These are phyloP conservation scores for Belgica antarctica DNA, from an alignment of 2,888 invertebrate genomes.

Conservation along the genomic window DNA sequence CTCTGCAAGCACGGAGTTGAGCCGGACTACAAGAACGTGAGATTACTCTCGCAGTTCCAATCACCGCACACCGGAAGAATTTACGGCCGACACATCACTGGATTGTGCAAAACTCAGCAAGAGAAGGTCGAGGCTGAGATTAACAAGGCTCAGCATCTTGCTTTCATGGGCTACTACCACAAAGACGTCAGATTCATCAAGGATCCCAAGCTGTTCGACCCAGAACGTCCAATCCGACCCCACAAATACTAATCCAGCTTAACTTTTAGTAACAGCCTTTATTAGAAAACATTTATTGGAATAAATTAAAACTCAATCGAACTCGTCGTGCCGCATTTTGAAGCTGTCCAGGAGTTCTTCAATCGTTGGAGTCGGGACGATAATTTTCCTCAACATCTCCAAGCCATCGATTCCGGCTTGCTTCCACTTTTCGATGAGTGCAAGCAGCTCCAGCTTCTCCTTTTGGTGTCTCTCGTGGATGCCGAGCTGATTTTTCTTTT, in stretches of 20 bases:
- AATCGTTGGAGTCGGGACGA: not conserved
- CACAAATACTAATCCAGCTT: slow-evolving; percentile 74
- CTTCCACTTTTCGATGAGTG: not conserved
- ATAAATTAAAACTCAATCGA: too few species aligned
- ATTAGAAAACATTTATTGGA: too few species aligned
- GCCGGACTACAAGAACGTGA: slow-evolving; percentile 87
- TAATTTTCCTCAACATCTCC: not conserved
- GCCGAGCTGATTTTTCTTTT: not conserved
- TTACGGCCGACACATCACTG: slow-evolving; percentile 90
- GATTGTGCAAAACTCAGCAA: slow-evolving; percentile 83
- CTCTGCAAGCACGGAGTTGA: slow-evolving; percentile 78
- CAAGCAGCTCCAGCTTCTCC: not conserved
- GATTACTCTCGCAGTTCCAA: slow-evolving; percentile 90
- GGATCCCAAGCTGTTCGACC: slow-evolving; percentile 89
- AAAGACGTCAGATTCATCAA: slow-evolving; percentile 77
- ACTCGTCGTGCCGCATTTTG: not conserved
- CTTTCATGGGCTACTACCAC: slow-evolving; percentile 78
- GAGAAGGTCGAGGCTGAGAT: slow-evolving; percentile 71
- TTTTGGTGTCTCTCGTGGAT: not conserved
- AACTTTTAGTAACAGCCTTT: too few species aligned
- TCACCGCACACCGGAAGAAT: slow-evolving; percentile 91
- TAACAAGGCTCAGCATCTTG: slow-evolving; percentile 69
- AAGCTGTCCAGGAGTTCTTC: not conserved
- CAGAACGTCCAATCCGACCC: slow-evolving; percentile 75
- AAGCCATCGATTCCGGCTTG: not conserved